Base-by-base conservation (phyloP, 2,888 invertebrate genomes). In the Athalia rosae region DNA sequence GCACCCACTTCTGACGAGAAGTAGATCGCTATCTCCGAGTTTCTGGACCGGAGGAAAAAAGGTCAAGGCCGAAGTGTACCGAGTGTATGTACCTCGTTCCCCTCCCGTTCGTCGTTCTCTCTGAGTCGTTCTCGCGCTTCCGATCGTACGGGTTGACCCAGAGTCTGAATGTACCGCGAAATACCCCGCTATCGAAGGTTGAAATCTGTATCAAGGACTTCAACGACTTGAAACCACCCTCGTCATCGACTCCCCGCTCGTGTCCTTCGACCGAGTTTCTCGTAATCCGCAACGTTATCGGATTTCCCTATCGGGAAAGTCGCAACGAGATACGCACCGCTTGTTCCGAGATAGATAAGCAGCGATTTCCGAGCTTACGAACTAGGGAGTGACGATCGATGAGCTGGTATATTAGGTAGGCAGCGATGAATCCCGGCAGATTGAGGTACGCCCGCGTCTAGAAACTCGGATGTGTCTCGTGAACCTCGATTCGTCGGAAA, bases 371-470 rank as follows among this genome's bases (percentile, higher is more conserved):
- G 53, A 53, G 28, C 28, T 2, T 28, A 6, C 53, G 53, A 53
- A 53, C 53, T 41, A 28, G 9, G 15, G 13, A 4, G 47, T 6
- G 3, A 3, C n/a, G 64, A 6, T 3, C 50, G 15, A 7, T 8
- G 8, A 45, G 41, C 56, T 71, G 56, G 56, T n/a, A n/a, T n/a
- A 71, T 58, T 9, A 71, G 2, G 4, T 41, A 43, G 56, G 8
- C 56, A 58, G 45, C 13, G 71, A 4, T 45, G 45, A 45, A 45
- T 71, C 15, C 13, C 3, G 13, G n/a, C 11, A 9, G 13, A 41
- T 71, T 58, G 71, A 67, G 28, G 50, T 67, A 28, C 6, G 43
- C 45, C 58, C 43, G 56, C 43, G 13, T 11, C 56, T 13, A 13
- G 43, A 58, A 45, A n/a, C 41, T n/a, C 7, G 28, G 45, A 58